Percentiles rank a stretch among this genome's conserved stretches.
Evolutionary conservation across 2,113 vertebrate species (phyloP).

Genomic region (Grallaria varia): DNA sequence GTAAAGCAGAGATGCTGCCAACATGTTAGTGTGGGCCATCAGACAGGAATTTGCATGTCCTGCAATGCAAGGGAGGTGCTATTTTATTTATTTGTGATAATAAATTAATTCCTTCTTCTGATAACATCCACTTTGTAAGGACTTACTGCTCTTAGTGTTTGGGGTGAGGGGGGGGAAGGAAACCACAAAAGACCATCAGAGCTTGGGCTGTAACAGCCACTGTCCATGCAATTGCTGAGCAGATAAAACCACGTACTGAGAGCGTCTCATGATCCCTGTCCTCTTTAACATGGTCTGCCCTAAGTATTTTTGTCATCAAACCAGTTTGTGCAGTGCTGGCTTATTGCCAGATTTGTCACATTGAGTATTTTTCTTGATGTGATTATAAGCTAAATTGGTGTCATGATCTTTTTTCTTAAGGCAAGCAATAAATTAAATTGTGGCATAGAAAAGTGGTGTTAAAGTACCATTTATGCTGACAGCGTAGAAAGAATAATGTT

Average conservation of each 20-base stretch:
- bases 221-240: not conserved
- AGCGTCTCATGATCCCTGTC: not conserved
- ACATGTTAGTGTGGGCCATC: not conserved
- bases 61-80: not conserved
- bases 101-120: not conserved
- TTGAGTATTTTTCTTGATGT: not conserved
- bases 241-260: not conserved
- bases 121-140: not conserved
- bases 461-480: not conserved
- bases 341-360: not conserved
- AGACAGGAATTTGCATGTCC: not conserved
- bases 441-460: not conserved
- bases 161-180: no score
- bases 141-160: not conserved
- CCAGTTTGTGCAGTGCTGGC: not conserved
- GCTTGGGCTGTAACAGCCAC: not conserved
- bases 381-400: not conserved
- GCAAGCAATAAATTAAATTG: not conserved
- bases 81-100: not conserved
- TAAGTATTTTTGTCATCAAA: not conserved
- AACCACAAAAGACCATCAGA: not conserved
- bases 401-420: not conserved
- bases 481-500: not conserved
- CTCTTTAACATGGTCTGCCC: not conserved
- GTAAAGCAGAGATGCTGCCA: not conserved